phyloP scores from a whole-genome alignment of 2,888 invertebrate genomes.

The Silvanus unidentatus region DNA sequence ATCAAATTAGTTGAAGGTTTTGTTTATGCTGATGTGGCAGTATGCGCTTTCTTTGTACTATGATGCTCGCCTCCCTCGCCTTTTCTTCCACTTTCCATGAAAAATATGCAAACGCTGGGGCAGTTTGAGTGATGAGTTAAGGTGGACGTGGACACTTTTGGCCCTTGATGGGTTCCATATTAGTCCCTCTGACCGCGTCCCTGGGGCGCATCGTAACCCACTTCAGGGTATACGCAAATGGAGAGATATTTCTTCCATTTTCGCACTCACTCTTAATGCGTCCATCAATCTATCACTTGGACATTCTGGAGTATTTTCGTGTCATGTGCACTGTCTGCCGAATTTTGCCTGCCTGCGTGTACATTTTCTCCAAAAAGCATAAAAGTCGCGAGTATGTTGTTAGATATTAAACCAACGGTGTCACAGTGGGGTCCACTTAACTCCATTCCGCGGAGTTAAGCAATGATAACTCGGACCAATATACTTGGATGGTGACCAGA shows the following conservation, averaged over 20 bases:
- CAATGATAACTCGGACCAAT: too few species aligned
- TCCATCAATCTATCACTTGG: constrained; percentile 35
- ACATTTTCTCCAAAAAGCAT: too few species aligned
- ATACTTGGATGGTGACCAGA: too few species aligned
- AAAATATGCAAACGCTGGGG: constrained; percentile 15
- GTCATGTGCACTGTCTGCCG: constrained; percentile 24
- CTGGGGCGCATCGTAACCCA: constrained; percentile 25
- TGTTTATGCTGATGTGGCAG: too few species aligned
- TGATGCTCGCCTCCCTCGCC: too few species aligned
- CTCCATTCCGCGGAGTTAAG: too few species aligned
- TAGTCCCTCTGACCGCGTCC: constrained; percentile 34
- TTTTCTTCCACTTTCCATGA: not conserved
- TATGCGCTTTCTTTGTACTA: too few species aligned
- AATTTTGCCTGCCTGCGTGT: too few species aligned
- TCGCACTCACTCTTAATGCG: constrained; percentile 32
- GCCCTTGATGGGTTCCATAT: constrained; percentile 42
- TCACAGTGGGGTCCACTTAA: too few species aligned
- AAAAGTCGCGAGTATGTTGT: too few species aligned
- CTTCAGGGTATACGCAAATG: constrained; percentile 39
- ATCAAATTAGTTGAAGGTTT: too few species aligned
- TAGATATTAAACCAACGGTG: too few species aligned
- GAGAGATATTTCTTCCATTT: constrained; percentile 42
- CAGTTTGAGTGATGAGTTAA: constrained; percentile 35
- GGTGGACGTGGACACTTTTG: constrained; percentile 33
- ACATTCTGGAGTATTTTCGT: constrained; percentile 32